Percentiles rank a stretch among this genome's conserved stretches.
Conservation (phyloP, 2,113 vertebrate genomes). For the Pterocles burchelli region DNA sequence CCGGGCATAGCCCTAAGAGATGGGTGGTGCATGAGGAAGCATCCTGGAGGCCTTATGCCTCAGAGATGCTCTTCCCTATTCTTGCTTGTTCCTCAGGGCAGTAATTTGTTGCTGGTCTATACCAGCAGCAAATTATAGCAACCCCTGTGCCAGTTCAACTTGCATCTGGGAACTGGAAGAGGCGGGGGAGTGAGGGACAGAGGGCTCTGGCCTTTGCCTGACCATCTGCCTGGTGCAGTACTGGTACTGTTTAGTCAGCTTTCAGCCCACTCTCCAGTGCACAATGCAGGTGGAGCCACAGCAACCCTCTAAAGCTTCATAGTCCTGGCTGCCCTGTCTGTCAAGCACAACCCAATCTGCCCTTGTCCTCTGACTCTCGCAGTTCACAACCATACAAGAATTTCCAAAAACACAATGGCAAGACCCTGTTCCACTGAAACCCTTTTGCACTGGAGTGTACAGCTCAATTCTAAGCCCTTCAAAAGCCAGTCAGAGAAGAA, state of each 20-base stretch:
- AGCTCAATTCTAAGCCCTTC: not conserved
- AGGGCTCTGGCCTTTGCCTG: constrained; percentile 61
- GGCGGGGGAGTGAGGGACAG: constrained; percentile 19
- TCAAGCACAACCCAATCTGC: not conserved
- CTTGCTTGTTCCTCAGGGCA: constrained; percentile 7
- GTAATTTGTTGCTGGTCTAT: constrained; percentile 68
- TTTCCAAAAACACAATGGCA: not conserved
- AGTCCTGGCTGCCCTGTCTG: not conserved
- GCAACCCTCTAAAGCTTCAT: not conserved
- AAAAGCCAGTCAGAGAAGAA: not conserved
- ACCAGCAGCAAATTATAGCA: constrained; percentile 69
- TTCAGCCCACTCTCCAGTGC: not conserved
- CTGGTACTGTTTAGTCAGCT: constrained; percentile 56
- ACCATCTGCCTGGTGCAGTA: constrained; percentile 51
- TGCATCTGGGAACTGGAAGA: constrained; percentile 13
- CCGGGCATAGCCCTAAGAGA: constrained; percentile 16
- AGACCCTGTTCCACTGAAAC: not conserved
- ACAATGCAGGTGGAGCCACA: not conserved
- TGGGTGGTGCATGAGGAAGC: constrained; percentile 13
- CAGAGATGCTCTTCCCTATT: constrained; percentile 8
- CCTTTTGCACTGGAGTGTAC: not conserved
- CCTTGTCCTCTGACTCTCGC: not conserved
- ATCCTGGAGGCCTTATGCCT: constrained; percentile 28
- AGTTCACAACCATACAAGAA: not conserved
- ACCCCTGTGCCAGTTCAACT: constrained; percentile 36